Base-by-base conservation (phyloP, 2,888 invertebrate genomes). In the Apamea crenata region DNA sequence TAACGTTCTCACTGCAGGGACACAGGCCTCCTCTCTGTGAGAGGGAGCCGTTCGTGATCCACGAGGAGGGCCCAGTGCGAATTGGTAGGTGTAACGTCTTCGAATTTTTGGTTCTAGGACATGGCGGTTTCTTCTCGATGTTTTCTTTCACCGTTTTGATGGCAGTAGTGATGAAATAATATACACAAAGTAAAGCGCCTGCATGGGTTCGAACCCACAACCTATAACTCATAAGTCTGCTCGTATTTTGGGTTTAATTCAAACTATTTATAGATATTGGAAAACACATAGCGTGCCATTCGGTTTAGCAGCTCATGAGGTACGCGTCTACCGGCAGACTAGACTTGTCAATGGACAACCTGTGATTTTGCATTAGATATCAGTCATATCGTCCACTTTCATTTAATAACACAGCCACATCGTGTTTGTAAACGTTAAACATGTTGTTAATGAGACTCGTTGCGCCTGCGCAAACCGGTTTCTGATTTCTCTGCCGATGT, bases 341-440 rank as follows among this genome's bases (percentile, higher is more conserved):
- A 61, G 44, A 65, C 50, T 50, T 29, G 70, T 50, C 32, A 47
- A 66, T 75, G 66, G 40, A 71, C 40, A 67, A 74, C n/a, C 36
- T 47, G 56, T 68, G 56, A 77, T 84, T 85, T 81, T 78, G 77
- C 63, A 84, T 88, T 82, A 84, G 79, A 77, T 56, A 68, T 87
- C 80, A 87, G 85, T 84, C 85, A 87, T 84, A 86, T 83, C 82
- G 76, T 88, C 87, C 89, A 94, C 94, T 94, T 94, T 94, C 94
- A 87, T 93, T 93, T 93, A 92, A 92, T 91, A 91, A 90, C 82
- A 90, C 84, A 87, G 82, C 83, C 76, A 81, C 81, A 87, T 80
- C 86, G 72, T 87, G 88, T 88, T 90, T 88, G 88, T 85, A 84
- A 88, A 91, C 80, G 89, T 84, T 90, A 89, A 92, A 90, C 90